These are phyloP conservation scores for Bombyx mori DNA, from an alignment of 1,140 invertebrate genomes.

Conservation along the genomic window DNA sequence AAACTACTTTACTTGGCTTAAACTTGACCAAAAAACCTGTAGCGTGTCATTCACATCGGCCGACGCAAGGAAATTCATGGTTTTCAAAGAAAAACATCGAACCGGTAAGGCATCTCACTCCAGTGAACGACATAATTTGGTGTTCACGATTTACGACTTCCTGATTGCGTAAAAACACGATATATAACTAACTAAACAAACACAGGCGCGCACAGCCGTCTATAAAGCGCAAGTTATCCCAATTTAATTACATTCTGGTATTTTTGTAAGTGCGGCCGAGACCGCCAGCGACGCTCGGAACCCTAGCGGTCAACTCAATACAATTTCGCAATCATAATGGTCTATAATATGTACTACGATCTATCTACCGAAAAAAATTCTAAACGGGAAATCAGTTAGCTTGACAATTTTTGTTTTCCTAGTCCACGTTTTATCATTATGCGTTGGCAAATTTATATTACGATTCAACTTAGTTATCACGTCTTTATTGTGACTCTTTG, in stretches of 20 bases:
- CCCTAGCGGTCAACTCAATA: conserved; percentile 41
- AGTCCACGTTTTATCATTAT: too few relatives aligned
- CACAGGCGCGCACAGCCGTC: conserved; percentile 62
- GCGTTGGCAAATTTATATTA: too few relatives aligned
- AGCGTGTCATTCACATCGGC: too few relatives aligned
- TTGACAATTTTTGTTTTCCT: too few relatives aligned
- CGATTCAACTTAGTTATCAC: too few relatives aligned
- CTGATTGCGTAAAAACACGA: conserved; percentile 68
- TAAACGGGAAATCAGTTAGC: too few relatives aligned
- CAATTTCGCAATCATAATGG: conserved; percentile 5
- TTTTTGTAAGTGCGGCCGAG: conserved; percentile 62
- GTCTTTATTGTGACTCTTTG: too few relatives aligned
- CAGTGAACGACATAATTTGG: conserved; percentile 66
- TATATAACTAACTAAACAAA: conserved; percentile 67
- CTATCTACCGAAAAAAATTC: too few relatives aligned
- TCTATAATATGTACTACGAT: too few relatives aligned
- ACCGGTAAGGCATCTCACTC: conserved; percentile 48
- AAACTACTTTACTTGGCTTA: too few relatives aligned
- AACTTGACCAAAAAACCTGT: too few relatives aligned
- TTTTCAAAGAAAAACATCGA: conserved; percentile 16
- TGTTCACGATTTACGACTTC: conserved; percentile 67
- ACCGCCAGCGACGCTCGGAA: conserved; percentile 51
- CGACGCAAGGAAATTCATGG: conserved; percentile 1
- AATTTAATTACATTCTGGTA: conserved; percentile 70
- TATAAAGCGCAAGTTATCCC: conserved; percentile 68